Evolutionary conservation across 2,888 invertebrate species (phyloP), one percentile per base, ranked within the genome.

Genomic region (Ephialtes manifestator): DNA sequence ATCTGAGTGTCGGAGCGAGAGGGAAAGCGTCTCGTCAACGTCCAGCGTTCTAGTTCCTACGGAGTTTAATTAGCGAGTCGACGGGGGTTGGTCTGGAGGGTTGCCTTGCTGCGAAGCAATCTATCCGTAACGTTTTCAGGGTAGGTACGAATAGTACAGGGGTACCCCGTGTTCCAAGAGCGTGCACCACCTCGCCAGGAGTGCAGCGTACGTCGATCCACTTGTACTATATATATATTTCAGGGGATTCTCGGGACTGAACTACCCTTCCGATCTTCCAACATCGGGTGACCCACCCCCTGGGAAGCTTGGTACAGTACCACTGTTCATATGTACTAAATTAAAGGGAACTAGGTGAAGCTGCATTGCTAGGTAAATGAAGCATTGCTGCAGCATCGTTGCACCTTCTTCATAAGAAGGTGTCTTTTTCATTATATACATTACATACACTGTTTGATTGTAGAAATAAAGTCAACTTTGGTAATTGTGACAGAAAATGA

Each of bases 1-100:
- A 83, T 78, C 65, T 51, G 7, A n/a, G 60, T 13, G 46, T 55
- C 65, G 70, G 35, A 58, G n/a, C 11, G 79, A 53, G 74, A 76
- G 46, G 46, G 60, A 28, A 81, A 76, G 74, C 68, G 75, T 76
- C 80, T 84, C 84, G 76, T 80, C 76, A 72, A 76, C 75, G 83
- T 79, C 68, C 79, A 55, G 65, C 76, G 70, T 74, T 72, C 81
- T 63, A 85, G 80, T 85, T 87, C 78, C 81, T 81, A 85, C 77
- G 67, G 88, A 91, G 91, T 92, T 92, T 91, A 91, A 92, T 92
- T 91, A 91, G 91, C 87, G 85, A 88, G 88, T 89, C 91, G 88
- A 84, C 87, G 88, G 90, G 90, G 89, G 89, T 75, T 63, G 89
- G 76, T 39, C 28, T 39, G 53, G 13, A 53, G 39, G 76, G 51